phyloP scores from a whole-genome alignment of 2,797 vertebrate genomes.

The Halcyon chelicuti region DNA sequence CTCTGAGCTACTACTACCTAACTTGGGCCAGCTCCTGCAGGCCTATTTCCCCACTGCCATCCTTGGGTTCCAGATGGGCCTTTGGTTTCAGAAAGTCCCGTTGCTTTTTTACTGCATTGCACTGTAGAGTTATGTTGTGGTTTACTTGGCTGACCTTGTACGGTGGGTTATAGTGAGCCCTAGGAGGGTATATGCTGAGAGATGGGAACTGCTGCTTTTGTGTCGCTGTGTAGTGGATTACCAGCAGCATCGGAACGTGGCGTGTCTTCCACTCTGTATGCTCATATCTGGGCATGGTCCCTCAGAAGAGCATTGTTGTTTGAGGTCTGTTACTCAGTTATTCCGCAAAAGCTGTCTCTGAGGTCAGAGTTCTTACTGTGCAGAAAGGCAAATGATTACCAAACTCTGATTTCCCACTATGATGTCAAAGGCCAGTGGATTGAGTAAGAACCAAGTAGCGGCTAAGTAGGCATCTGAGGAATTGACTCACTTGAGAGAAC shows the following conservation, averaged over 20 bases:
- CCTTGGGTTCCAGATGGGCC: not conserved
- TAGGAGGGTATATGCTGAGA: not conserved
- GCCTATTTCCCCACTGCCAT: not conserved
- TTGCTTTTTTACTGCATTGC: not conserved
- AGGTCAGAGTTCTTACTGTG: not conserved
- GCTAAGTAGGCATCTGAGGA: not conserved
- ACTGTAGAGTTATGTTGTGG: not conserved
- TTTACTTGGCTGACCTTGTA: not conserved
- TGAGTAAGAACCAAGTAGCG: not conserved
- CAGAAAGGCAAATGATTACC: not conserved
- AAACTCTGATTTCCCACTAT: not conserved
- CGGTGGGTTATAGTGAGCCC: accelerated
- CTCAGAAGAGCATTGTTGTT: not conserved
- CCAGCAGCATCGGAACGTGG: too few species aligned
- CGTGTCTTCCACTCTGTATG: accelerated
- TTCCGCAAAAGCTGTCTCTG: not conserved
- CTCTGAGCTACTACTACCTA: not conserved
- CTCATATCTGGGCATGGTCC: not conserved
- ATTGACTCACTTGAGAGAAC: not conserved
- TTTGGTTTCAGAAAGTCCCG: not conserved
- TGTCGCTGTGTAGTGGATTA: accelerated
- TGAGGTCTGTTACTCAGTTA: not conserved
- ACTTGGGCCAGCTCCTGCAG: not conserved
- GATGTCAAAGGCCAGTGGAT: not conserved
- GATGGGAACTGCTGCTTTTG: not conserved